Base-by-base conservation (phyloP, 2,888 invertebrate species). In the Heteromurus nitidus region DNA sequence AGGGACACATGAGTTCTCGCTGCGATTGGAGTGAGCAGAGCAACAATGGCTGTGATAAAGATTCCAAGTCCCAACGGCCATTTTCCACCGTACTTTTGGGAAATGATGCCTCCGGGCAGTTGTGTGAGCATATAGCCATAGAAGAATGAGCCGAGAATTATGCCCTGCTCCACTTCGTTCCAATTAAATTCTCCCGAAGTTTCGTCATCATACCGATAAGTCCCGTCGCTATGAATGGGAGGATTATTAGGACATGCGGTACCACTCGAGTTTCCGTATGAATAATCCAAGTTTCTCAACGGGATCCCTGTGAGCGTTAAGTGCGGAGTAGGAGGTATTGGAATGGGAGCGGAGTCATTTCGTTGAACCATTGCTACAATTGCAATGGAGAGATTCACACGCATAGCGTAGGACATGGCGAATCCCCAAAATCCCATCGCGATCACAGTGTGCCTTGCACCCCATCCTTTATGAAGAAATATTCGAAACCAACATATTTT, bases 61-160 rank as follows among this genome's bases (percentile, higher is more conserved):
- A 96, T 93, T 55, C 96, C 96, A 70, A 95, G 90, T 0, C 95
- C 95, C 28, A 96, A 91, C 0, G 95, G 93, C 90, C 95, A 94
- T 89, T 96, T 96, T 24, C 96, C 96, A 18, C 96, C 96, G 85
- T 95, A 95, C 85, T 77, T 82, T 87, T 95, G 95, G 0, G 96
- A 94, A 42, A 96, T 88, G 69, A 94, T 91, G 79, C 95, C 96
- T 60, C 95, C 96, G 0, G 96, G 96, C 26, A 96, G 89, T 88
- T 96, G 96, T 0, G 95, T 95, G 0, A 95, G 74, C 1, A 95
- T 93, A 89, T 96, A 96, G 0, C 96, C 83, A 91, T 94, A 95
- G 90, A 95, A 96, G 89, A 96, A 96, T 0, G 95, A 76, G 0
- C 84, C 84, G 2, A 84, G 36, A 20, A 82, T 80, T 18, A 82